Base-by-base conservation (phyloP, 2,888 invertebrate species). In the Pinctada fucata region DNA sequence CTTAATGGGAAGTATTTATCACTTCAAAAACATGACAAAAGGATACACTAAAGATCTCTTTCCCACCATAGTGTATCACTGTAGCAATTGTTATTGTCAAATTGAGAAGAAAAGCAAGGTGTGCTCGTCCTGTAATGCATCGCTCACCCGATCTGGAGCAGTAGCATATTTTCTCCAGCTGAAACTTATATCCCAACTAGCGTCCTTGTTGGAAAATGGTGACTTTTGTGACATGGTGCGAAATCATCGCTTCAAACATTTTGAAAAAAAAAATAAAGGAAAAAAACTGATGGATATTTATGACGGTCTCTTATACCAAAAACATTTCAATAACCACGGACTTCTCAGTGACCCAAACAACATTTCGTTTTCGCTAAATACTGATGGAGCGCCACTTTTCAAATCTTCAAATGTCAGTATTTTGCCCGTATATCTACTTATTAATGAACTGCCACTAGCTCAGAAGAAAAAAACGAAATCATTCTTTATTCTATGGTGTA, bases 381-480 rank as follows among this genome's bases (percentile, higher is more conserved):
- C 75, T 2, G 79, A 79, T 75, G 79, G 72, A 3, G 75, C 67
- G 16, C 79, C 75, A 1, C 13, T 75, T 6, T 74, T 74, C 50
- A 74, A 74, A 49, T 74, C 74, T 58, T 74, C 74, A 6, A 74
- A 8, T 8, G 70, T 76, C 4, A 68, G 76, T 31, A 63, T 79
- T 2, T 79, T 76, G 76, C 79, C 79, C 2, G 76, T 79, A 2
- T 79, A 76, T 73, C 47, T 80, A 3, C 66, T 80, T 64, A 74
- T 80, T 69, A 80, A 80, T 73, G 76, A 80, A 66, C 64, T 80
- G 3, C 75, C 75, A 51, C 52, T 75, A n/a, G 45, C 58, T 3
- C n/a, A 64, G 48, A 65, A 72, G 31, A 71, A 79, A 71, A n/a
- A 65, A 79, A 13, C 48, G 67, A 31, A 31, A 6, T 16, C 47